A percentile compares a stretch with the other conserved stretches of the same genome.
Conservation (phyloP, 1,140 invertebrate species). For the Solenopsis invicta region DNA sequence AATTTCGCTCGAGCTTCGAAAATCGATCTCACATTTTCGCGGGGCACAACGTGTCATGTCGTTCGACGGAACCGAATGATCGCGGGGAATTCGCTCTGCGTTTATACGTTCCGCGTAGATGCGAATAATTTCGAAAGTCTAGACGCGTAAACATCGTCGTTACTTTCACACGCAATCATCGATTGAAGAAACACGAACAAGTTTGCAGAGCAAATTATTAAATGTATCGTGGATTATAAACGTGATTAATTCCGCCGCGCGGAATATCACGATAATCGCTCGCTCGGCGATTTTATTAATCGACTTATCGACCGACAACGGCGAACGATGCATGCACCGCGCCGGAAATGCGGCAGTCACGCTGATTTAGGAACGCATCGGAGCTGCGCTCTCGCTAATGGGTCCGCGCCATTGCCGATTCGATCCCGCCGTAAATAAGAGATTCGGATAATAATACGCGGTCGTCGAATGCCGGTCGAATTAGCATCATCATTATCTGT, state of each 20-base stretch:
- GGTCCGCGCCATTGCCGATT: conserved; percentile 27
- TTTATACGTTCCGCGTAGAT: background rate
- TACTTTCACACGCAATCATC: background rate
- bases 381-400: conserved; percentile 9
- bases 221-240: conserved; percentile 11
- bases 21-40: conserved; percentile 36
- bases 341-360: conserved; percentile 39
- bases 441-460: conserved; percentile 57
- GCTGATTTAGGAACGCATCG: conserved; percentile 41
- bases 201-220: background rate
- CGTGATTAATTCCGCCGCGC: conserved; percentile 29
- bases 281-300: conserved; percentile 44
- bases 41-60: no score
- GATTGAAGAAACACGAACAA: no score
- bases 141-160: background rate
- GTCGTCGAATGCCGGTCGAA: conserved; percentile 42
- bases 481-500: conserved; percentile 49
- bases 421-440: conserved; percentile 52
- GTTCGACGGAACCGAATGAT: background rate
- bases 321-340: conserved; percentile 10
- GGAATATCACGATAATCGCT: background rate
- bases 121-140: background rate
- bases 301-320: background rate
- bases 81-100: background rate
- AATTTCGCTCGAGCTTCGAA: conserved; percentile 7